Percentiles rank a stretch among this genome's conserved stretches.
These are phyloP conservation scores for Xestia c-nigrum DNA, from an alignment of 2,888 invertebrate genomes.

Conservation along the genomic window DNA sequence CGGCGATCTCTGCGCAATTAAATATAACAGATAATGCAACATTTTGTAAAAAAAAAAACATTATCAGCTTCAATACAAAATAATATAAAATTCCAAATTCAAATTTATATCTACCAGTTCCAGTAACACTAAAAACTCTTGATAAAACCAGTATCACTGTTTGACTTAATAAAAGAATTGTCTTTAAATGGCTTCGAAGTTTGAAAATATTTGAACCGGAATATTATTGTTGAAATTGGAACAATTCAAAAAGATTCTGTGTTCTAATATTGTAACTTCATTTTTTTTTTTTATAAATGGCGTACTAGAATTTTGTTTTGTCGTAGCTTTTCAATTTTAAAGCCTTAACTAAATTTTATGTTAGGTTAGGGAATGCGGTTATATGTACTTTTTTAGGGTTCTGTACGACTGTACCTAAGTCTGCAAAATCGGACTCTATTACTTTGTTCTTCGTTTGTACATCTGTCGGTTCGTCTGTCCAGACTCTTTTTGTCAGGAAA, in stretches of 20 bases:
- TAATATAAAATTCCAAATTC: too few species aligned
- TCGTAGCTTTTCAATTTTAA: conserved; percentile 33
- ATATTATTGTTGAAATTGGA: not conserved
- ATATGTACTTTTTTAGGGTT: conserved; percentile 19
- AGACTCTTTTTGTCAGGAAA: too few species aligned
- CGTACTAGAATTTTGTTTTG: not conserved
- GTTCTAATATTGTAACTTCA: conserved; percentile 8
- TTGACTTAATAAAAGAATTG: conserved; percentile 1
- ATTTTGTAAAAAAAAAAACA: too few species aligned
- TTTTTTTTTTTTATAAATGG: conserved; percentile 21
- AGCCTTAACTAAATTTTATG: conserved; percentile 21
- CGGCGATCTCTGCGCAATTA: too few species aligned
- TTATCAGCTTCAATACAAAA: not conserved
- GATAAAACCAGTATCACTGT: not conserved
- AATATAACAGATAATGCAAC: too few species aligned
- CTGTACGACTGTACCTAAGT: too few species aligned
- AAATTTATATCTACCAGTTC: not conserved
- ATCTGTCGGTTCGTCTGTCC: too few species aligned
- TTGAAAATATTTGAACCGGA: conserved; percentile 14
- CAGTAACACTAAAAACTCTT: not conserved
- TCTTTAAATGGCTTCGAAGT: not conserved
- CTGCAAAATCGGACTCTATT: too few species aligned
- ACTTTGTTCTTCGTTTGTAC: too few species aligned
- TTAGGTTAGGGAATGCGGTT: conserved; percentile 4
- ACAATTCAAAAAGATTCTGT: conserved; percentile 16